Base-by-base conservation (phyloP, 1,140 invertebrate genomes). In the Sesamia nonagrioides region DNA sequence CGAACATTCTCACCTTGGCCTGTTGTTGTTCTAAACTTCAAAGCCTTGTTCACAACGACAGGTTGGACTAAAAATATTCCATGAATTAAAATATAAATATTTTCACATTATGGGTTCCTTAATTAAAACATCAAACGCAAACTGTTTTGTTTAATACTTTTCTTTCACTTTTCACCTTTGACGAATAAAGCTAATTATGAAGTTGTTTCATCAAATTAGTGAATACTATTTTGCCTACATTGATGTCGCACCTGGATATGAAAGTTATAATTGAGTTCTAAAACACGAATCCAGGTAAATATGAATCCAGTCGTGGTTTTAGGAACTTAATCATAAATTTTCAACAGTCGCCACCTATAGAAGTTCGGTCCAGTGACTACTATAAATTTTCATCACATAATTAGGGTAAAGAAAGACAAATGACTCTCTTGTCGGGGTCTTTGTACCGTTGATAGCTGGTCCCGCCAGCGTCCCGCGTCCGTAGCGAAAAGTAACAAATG, bases 301-400 rank as follows among this genome's bases (percentile, higher is more conserved):
- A 18, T 45, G 27, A 54, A 68, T 66, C 17, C 61, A 81, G 54
- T 77, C 40, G 37, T 37, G 42, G 52, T 60, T 52, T 77, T 81
- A 54, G 42, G 33, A 77, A 72, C 75, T 68, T 77, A 74, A 77
- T 77, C 66, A 74, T 52, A 78, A 76, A 76, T 74, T 77, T 42
- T 54, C 13, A 63, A 72, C 73, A 81, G 72, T 80, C 75, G 58
- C 77, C 66, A 76, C 60, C 17, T 69, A 66, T 18, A 72, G 71
- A 79, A 69, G 60, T 82, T 85, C 37, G 79, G 78, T 78, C 71
- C 80, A 58, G 79, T 72, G 80, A 76, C 78, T 79, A 71, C 85
- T 75, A 91, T 91, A 90, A 88, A 90, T 90, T 90, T 84, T 88
- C 86, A 88, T 88, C 88, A 88, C 82, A 87, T 89, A 90, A 90